phyloP scores from a whole-genome alignment of 2,797 vertebrate species.

The Cyprinella venusta region DNA sequence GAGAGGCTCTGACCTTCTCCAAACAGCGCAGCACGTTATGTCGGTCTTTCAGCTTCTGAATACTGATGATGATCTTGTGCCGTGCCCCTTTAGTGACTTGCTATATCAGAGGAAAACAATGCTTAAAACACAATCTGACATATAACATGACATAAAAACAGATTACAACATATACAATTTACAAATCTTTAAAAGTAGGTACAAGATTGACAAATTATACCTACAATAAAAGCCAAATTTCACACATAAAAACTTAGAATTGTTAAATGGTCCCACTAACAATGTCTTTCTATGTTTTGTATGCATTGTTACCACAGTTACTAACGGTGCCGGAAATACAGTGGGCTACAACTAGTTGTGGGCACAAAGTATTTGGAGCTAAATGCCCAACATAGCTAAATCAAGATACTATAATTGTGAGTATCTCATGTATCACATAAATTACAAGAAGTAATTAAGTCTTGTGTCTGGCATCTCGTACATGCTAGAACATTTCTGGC shows the following conservation, averaged over 20 bases:
- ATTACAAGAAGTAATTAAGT: neutral
- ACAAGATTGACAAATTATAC: neutral
- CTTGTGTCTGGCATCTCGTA: slow-evolving; percentile 8
- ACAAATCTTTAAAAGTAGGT: neutral
- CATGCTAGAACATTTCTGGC: neutral
- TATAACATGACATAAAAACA: too few species aligned
- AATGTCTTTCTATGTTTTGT: neutral
- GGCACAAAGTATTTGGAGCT: neutral
- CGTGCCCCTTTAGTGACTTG: slow-evolving; percentile 98
- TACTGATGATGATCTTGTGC: slow-evolving; percentile 99
- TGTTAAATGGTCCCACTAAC: neutral
- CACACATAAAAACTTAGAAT: neutral
- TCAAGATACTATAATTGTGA: neutral
- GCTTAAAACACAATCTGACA: neutral
- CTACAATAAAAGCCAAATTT: slow-evolving; percentile 3
- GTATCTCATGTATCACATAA: neutral
- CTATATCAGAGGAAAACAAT: slow-evolving; percentile 69
- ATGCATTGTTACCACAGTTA: neutral
- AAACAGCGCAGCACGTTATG: slow-evolving; percentile 92
- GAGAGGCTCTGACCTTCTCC: slow-evolving; percentile 88
- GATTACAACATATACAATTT: neutral
- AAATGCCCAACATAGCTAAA: neutral
- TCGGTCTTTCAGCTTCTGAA: slow-evolving; percentile 96
- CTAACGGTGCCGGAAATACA: neutral
- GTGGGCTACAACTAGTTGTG: neutral